phyloP scores from a whole-genome alignment of 2,113 vertebrate species.

The Excalfactoria chinensis region DNA sequence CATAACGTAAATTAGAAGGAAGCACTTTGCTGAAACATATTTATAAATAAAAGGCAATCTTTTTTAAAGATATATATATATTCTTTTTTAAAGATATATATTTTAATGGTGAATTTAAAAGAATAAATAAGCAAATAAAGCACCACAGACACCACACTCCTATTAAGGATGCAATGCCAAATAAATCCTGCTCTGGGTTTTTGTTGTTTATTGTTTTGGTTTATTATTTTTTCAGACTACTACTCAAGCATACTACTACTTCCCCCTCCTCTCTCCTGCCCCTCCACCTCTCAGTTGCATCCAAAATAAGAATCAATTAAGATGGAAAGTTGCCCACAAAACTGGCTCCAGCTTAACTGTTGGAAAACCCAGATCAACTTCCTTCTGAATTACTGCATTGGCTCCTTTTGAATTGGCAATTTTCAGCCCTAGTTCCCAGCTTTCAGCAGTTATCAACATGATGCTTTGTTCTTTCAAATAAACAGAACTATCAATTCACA shows the following conservation, averaged over 20 bases:
- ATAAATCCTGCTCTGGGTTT: background rate
- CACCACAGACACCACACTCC: background rate
- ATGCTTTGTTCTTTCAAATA: slow-evolving; percentile 16
- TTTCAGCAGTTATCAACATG: background rate
- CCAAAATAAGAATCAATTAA: background rate
- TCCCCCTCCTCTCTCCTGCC: background rate
- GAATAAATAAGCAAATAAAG: background rate
- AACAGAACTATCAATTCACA: background rate
- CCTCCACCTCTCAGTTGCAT: background rate
- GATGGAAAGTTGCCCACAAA: background rate
- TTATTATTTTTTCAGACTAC: background rate
- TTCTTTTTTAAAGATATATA: no score
- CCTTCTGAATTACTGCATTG: background rate
- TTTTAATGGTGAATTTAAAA: background rate
- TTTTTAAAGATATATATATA: background rate
- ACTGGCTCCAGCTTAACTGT: background rate
- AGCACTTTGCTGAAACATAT: background rate
- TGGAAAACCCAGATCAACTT: background rate
- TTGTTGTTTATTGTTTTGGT: background rate
- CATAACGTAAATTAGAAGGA: background rate
- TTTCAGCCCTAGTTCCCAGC: background rate
- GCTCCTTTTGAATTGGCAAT: background rate
- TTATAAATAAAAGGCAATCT: background rate
- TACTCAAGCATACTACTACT: background rate
- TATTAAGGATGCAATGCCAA: slow-evolving; percentile 2